These are phyloP conservation scores for Clarias pachynema DNA, from an alignment of 2,797 vertebrate genomes.

Conservation along the genomic window DNA sequence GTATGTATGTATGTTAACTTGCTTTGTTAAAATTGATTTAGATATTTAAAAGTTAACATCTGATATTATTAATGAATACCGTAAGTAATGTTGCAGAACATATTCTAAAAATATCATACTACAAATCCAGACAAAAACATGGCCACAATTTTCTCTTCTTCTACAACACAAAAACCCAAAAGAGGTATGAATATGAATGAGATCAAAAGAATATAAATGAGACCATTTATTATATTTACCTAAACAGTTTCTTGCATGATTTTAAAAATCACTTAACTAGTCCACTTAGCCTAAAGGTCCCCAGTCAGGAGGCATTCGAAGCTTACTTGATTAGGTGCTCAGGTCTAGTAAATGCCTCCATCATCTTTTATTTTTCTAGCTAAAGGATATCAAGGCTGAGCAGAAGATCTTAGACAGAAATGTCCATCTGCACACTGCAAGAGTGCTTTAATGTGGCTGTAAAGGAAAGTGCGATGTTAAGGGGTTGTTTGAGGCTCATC, in stretches of 20 bases:
- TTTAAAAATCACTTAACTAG: conserved; percentile 35
- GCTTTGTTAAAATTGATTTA: background rate
- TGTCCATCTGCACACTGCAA: conserved; percentile 23
- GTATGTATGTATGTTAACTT: too few relatives aligned
- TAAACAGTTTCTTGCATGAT: conserved; percentile 34
- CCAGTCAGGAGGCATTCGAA: conserved; percentile 12
- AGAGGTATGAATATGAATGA: conserved; percentile 50
- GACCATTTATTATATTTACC: conserved; percentile 44
- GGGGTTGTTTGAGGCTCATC: conserved; percentile 37
- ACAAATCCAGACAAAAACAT: background rate
- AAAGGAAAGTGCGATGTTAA: conserved; percentile 18
- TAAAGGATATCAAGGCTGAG: conserved; percentile 7
- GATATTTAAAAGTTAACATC: background rate
- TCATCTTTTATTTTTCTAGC: background rate
- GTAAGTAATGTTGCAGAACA: background rate
- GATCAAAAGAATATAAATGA: conserved; percentile 43
- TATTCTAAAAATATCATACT: background rate
- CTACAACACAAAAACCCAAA: conserved; percentile 24
- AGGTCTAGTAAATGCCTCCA: background rate
- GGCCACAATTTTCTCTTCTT: background rate
- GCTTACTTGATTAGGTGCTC: conserved; percentile 14
- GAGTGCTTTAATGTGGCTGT: conserved; percentile 14
- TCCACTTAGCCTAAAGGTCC: conserved; percentile 34
- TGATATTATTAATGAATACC: background rate
- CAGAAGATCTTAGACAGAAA: conserved; percentile 17